Conservation (phyloP, 2,797 vertebrate genomes). For the Sarcophilus harrisii region DNA sequence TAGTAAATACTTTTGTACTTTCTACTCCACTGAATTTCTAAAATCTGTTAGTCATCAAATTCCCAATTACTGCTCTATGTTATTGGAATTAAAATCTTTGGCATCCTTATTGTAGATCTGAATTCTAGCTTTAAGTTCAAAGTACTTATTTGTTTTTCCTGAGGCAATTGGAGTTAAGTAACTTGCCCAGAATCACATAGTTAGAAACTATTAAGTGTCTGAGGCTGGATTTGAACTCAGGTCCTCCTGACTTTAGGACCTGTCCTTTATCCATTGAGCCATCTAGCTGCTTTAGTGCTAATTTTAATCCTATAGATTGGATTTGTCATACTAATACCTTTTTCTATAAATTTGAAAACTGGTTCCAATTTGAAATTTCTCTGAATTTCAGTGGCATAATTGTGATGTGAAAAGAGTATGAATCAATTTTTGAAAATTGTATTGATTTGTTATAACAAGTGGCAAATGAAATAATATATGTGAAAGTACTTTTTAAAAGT, state of each 20-base stretch:
- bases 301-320: background rate
- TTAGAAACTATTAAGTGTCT: too few species aligned
- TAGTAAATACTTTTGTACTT: background rate
- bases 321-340: background rate
- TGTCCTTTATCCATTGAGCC: too few species aligned
- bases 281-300: too few species aligned
- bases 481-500: background rate
- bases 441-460: background rate
- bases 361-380: background rate
- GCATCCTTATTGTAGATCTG: conserved; percentile 28
- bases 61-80: background rate
- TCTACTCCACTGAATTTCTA: background rate
- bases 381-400: background rate
- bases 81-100: conserved; percentile 22
- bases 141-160: background rate
- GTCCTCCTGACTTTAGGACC: too few species aligned
- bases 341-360: background rate
- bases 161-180: too few species aligned
- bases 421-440: background rate
- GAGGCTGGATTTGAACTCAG: too few species aligned
- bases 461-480: background rate
- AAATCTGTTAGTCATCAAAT: background rate
- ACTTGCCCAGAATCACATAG: too few species aligned
- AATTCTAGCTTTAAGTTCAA: background rate
- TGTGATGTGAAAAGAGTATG: background rate